These are phyloP conservation scores for Sitobion miscanthi DNA, from an alignment of 1,140 invertebrate species.

Conservation along the genomic window DNA sequence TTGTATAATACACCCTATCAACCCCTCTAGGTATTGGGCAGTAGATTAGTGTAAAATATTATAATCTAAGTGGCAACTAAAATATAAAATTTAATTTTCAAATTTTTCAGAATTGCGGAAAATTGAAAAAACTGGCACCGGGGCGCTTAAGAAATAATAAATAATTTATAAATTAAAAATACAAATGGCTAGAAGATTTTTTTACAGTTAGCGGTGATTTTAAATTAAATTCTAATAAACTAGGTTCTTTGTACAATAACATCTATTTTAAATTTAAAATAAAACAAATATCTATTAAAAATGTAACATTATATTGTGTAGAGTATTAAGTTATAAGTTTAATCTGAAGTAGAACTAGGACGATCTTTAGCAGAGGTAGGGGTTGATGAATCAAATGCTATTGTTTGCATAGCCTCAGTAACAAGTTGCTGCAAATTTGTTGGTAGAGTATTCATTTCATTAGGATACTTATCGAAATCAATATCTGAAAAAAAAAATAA, in stretches of 20 bases:
- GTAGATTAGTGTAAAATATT: too few species aligned
- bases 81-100: too few species aligned
- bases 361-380: neutral
- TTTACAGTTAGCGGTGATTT: neutral
- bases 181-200: neutral
- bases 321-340: neutral
- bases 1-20: too few species aligned
- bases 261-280: neutral
- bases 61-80: too few species aligned
- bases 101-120: too few species aligned
- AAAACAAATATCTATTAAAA: neutral
- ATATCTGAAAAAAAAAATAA: slow-evolving; percentile 32
- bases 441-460: slow-evolving; percentile 46
- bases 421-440: slow-evolving; percentile 48
- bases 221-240: neutral
- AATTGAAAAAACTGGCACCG: too few species aligned
- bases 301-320: neutral
- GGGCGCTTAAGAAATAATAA: neutral
- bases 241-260: neutral
- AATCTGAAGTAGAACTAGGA: neutral
- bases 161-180: neutral
- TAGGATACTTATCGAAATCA: slow-evolving; percentile 47
- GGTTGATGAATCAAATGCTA: neutral
- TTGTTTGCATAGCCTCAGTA: slow-evolving; percentile 30
- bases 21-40: too few species aligned